phyloP scores from a whole-genome alignment of 2,113 vertebrate genomes.

The Perognathus longimembris region DNA sequence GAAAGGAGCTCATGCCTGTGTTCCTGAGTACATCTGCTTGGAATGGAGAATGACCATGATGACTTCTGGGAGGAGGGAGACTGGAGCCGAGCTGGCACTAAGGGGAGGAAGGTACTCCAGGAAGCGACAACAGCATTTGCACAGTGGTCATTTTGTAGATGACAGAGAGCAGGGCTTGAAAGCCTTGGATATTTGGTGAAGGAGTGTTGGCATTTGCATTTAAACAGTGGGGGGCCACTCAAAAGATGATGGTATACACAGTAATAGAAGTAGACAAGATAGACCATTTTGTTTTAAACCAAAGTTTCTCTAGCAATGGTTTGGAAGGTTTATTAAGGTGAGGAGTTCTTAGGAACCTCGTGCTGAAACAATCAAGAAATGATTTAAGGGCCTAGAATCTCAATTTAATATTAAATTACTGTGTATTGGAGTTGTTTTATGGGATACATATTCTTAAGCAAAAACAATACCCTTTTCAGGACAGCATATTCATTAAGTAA shows the following conservation, averaged over 20 bases:
- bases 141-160: not conserved
- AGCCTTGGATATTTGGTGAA: not conserved
- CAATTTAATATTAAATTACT: not conserved
- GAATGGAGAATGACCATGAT: not conserved
- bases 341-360: not conserved
- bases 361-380: not conserved
- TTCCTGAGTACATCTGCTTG: not conserved
- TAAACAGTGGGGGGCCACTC: not conserved
- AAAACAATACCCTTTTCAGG: not conserved
- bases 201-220: not conserved
- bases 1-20: not conserved
- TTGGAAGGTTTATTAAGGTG: not conserved
- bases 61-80: not conserved
- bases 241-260: not conserved
- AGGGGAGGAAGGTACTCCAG: not conserved
- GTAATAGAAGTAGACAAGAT: not conserved
- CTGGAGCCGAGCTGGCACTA: not conserved
- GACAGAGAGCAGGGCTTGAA: slow-evolving; percentile 8
- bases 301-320: not conserved
- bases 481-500: not conserved
- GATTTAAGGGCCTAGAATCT: not conserved
- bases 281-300: not conserved
- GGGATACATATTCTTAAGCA: not conserved
- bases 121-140: not conserved
- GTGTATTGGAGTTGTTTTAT: not conserved